These are phyloP conservation scores for Frieseomelitta varia DNA, from an alignment of 1,140 invertebrate species.

Conservation along the genomic window DNA sequence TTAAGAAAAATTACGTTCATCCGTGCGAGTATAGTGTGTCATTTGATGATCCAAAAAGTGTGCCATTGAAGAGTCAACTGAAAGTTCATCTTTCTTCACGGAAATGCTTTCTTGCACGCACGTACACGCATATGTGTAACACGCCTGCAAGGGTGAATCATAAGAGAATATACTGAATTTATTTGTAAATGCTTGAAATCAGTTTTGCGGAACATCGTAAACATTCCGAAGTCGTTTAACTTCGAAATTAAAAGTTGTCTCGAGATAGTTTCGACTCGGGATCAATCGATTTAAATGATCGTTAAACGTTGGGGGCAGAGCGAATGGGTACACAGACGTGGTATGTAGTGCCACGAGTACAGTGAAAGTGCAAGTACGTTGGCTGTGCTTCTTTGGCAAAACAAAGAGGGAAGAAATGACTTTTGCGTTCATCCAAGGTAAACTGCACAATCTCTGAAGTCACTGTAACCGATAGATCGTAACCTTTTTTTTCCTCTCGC, in stretches of 20 bases:
- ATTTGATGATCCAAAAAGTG: not conserved
- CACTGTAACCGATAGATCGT: not conserved
- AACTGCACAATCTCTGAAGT: constrained; percentile 25
- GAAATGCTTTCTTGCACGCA: too few relatives aligned
- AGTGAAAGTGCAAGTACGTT: constrained; percentile 54
- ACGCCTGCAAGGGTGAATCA: not conserved
- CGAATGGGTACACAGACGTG: not conserved
- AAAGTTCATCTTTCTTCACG: not conserved
- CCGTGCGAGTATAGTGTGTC: not conserved
- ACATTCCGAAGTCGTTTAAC: not conserved
- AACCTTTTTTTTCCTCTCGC: not conserved
- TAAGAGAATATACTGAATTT: not conserved
- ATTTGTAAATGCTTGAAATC: not conserved
- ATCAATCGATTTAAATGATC: constrained; percentile 7
- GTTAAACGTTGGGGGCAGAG: constrained; percentile 4
- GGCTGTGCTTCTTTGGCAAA: constrained; percentile 14
- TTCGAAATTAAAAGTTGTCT: constrained; percentile 8
- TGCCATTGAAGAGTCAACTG: not conserved
- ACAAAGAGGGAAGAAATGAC: constrained; percentile 22
- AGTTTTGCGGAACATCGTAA: not conserved
- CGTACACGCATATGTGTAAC: not conserved
- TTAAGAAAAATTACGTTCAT: not conserved
- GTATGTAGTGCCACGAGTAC: constrained; percentile 16
- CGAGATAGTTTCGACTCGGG: not conserved
- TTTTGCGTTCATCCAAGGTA: constrained; percentile 57